These are phyloP conservation scores for Eleutherodactylus coqui DNA, from an alignment of 2,797 vertebrate species.

Conservation along the genomic window DNA sequence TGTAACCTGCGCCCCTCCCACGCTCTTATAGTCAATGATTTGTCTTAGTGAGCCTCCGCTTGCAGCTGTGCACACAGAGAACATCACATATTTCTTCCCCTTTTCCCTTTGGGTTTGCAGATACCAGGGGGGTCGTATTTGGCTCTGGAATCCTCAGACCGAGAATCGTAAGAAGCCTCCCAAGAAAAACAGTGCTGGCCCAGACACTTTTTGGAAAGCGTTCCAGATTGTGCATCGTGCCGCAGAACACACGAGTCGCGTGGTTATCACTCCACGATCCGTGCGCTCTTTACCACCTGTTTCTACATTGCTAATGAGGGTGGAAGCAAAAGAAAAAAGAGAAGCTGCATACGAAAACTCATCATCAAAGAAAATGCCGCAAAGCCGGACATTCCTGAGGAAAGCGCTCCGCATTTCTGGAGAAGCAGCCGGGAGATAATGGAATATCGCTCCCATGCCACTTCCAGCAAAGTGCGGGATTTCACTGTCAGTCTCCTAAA, in stretches of 20 bases:
- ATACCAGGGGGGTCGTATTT: slow-evolving; percentile 65
- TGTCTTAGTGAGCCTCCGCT: slow-evolving; percentile 63
- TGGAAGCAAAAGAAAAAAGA: not conserved
- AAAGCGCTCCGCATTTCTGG: not conserved
- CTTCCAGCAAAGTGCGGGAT: not conserved
- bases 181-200: slow-evolving; percentile 60
- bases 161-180: slow-evolving; percentile 59
- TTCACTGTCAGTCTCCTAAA: not conserved
- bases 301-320: no score
- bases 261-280: not conserved
- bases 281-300: not conserved
- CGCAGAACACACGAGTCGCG: not conserved
- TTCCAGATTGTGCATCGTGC: slow-evolving; percentile 35
- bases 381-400: slow-evolving; percentile 19
- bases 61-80: slow-evolving; percentile 65
- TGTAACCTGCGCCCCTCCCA: slow-evolving; percentile 61
- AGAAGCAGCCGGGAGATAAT: not conserved
- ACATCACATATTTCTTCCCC: slow-evolving; percentile 33
- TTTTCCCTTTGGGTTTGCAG: slow-evolving; percentile 57
- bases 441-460: slow-evolving; percentile 8
- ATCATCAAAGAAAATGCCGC: no score
- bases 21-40: slow-evolving; percentile 63
- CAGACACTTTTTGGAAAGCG: slow-evolving; percentile 60
- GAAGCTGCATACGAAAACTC: slow-evolving; percentile 14
- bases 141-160: slow-evolving; percentile 59